Percentiles rank a stretch among this genome's conserved stretches.
Evolutionary conservation across 2,113 vertebrate species (phyloP).

Genomic region (Oostethus manadensis): DNA sequence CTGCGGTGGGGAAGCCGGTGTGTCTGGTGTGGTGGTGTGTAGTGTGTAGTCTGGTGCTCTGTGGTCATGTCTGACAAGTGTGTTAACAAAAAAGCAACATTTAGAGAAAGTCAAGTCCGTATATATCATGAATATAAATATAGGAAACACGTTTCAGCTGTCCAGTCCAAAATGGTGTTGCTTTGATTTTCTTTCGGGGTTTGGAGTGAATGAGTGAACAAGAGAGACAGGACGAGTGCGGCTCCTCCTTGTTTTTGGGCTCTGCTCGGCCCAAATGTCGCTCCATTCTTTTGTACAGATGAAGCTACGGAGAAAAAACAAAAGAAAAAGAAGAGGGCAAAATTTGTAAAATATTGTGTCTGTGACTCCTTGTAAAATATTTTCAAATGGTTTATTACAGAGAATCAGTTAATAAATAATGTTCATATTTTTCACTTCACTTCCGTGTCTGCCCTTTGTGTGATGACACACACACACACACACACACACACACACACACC

Average conservation of each 20-base stretch:
- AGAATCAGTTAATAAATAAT: slow-evolving; percentile 99
- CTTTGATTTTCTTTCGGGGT: slow-evolving; percentile 29
- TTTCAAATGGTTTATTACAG: slow-evolving; percentile 99
- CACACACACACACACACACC: neutral
- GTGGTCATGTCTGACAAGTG: slow-evolving; percentile 79
- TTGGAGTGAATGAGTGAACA: slow-evolving; percentile 61
- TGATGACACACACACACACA: neutral
- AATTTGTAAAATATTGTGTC: slow-evolving; percentile 99
- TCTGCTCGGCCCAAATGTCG: slow-evolving; percentile 60
- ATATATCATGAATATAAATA: slow-evolving; percentile 38
- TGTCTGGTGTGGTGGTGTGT: slow-evolving; percentile 90
- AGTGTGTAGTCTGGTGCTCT: slow-evolving; percentile 97
- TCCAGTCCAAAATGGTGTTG: slow-evolving; percentile 58
- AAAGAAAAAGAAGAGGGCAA: slow-evolving; percentile 73
- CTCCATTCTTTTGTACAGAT: slow-evolving; percentile 92
- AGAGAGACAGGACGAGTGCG: slow-evolving; percentile 37
- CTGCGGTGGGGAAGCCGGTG: slow-evolving; percentile 83
- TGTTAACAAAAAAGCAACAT: slow-evolving; percentile 65
- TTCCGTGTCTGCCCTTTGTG: slow-evolving; percentile 51
- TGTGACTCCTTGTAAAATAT: slow-evolving; percentile 99
- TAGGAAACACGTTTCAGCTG: slow-evolving; percentile 72
- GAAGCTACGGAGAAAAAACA: slow-evolving; percentile 73
- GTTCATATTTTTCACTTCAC: slow-evolving; percentile 99
- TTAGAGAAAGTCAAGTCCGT: slow-evolving; percentile 61
- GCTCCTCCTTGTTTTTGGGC: slow-evolving; percentile 69